Base-by-base conservation (phyloP, 2,797 vertebrate genomes). In the Emydoidea blandingii region DNA sequence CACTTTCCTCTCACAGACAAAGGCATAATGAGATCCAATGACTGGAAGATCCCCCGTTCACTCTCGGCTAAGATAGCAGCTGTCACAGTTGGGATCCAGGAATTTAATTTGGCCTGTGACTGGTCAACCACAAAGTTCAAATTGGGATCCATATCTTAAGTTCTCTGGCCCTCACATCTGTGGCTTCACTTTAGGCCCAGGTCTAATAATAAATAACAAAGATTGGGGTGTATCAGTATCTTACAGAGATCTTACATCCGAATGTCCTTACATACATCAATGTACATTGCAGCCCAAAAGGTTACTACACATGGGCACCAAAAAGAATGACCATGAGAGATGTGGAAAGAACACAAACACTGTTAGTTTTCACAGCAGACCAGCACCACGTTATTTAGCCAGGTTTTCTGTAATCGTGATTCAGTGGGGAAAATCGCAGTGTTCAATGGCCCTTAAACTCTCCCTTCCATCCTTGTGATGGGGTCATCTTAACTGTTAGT, bases 101-200 rank as follows among this genome's bases (percentile, higher is more conserved):
- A 8, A 37, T 6, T 95, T 93, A 92, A 94, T 90, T 94, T 94
- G 90, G 81, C 59, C 74, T 87, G 85, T 95, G 92, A 62, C n/a
- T 90, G 87, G 59, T 92, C 91, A 95, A 92, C 88, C 90, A 76
- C 47, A 65, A 87, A 91, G 93, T 88, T 95, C 83, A 91, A 94
- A 93, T 94, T 93, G 86, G 74, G 31, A 79, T 96, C 94, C 96
- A 88, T 93, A 57, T 93, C 95, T 95, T 94, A 95, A 91, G 81
- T 95, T 95, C 47, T 25, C 44, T 95, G 83, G 44, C 44, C 82
- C 3, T 85, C 41, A 1, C 68, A n/a, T 76, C 74, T 79, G 44
- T 87, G 81, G 15, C 85, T 72, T 18, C 79, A 27, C 49, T 93
- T 41, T 94, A 49, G 74, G 44, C 8, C 25, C 21, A 18, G 11